Base-by-base conservation (phyloP, 2,113 vertebrate species). In the Microcebus murinus region DNA sequence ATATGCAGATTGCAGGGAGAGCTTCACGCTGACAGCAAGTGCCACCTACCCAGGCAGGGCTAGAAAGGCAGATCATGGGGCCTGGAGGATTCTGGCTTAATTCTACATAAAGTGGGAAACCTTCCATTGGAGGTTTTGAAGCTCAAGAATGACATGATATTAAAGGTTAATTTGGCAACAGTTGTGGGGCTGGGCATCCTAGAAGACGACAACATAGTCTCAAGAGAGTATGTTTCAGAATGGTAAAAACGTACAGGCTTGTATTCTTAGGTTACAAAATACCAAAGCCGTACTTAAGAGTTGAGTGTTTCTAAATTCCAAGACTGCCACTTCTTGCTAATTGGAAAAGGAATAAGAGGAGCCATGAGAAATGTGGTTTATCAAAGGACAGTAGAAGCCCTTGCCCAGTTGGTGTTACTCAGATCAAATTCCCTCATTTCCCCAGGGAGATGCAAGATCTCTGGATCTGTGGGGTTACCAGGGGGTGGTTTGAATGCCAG, bases 21-120 rank as follows among this genome's bases (percentile, higher is more conserved):
- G 4, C 12, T 20, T 34, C 6, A 4, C 23, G 27, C 14, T 4
- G 52, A 34, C 21, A 1, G 12, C 23, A 63, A n/a, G 39, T 11
- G 12, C 42, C 27, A 4, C 18, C 71, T 6, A 0, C 45, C 15
- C 9, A 6, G 15, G 23, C 2, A 3, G 55, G 17, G 31, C 80
- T 68, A 45, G 76, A 25, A 67, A 61, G 31, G 15, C 31, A 84
- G 18, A 48, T 17, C 27, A 4, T 0, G 15, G n/a, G 6, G 14
- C 42, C 79, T 65, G 52, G 34, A 45, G 39, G 87, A 81, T 10
- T 25, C 3, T 63, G 39, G 18, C 4, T 48, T 11, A 52, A 48
- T 90, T 95, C 70, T 52, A 25, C 2, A 29, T 52, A 9, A 76
- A 85, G 71, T 59, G 6, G 34, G 63, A 89, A 87, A 70, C 13